phyloP scores from a whole-genome alignment of 2,113 vertebrate genomes.

The Noturus placidus region DNA sequence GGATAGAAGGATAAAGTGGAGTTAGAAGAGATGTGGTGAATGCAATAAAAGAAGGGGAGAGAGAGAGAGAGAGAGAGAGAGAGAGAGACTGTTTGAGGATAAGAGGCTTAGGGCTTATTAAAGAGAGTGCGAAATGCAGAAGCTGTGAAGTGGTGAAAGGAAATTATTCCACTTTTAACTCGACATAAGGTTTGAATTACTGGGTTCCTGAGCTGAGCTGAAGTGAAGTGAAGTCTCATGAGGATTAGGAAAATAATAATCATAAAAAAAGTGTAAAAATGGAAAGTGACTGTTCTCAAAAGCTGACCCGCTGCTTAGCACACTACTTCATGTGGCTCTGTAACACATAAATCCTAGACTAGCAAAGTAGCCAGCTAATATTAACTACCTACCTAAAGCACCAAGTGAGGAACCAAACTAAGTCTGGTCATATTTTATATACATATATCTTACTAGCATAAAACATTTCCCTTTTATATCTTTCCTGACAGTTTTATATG shows the following conservation, averaged over 20 bases:
- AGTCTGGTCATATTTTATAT: neutral
- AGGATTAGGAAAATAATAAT: constrained; percentile 29
- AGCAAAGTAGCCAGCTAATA: neutral
- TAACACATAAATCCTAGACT: neutral
- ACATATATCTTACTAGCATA: neutral
- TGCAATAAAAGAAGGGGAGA: constrained; percentile 9
- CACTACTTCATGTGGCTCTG: neutral
- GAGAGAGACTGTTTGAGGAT: constrained; percentile 9
- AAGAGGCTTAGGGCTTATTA: constrained; percentile 38
- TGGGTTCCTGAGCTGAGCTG: constrained; percentile 1
- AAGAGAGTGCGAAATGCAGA: constrained; percentile 18
- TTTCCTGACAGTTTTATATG: neutral
- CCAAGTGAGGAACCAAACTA: neutral
- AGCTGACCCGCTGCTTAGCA: neutral
- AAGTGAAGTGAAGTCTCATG: constrained; percentile 10
- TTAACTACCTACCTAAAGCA: neutral
- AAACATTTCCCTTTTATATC: neutral
- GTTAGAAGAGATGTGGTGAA: neutral
- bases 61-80: constrained; percentile 15
- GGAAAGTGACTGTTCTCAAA: constrained; percentile 26
- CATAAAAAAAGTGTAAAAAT: constrained; percentile 28
- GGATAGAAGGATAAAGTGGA: neutral
- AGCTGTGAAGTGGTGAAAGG: constrained; percentile 30
- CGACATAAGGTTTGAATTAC: constrained; percentile 38
- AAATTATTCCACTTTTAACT: constrained; percentile 40